Evolutionary conservation across 2,888 invertebrate species (phyloP), one percentile per base, ranked within the genome.

Genomic region (Aporophyla nigra): DNA sequence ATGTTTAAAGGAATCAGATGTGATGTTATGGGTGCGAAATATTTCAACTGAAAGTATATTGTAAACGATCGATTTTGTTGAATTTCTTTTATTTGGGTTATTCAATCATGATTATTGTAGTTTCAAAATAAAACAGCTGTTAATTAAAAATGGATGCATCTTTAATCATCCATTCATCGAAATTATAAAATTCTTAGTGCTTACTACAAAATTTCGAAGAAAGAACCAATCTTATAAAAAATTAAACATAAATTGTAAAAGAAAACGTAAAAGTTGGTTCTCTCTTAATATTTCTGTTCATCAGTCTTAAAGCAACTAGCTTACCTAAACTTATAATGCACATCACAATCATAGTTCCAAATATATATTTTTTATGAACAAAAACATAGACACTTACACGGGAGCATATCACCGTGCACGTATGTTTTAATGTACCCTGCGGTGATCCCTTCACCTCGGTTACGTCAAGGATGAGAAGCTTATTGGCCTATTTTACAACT

Each of bases 301-400:
- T 54, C 54, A 19, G 3, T 5, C 21, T 27, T 73, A 40, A 49
- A 73, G 40, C 24, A 21, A 49, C 14, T 16, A 58, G 0, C 5
- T 51, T 21, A 12, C 24, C 12, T 10, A 56, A 19, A 72, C 10
- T 49, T 49, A 21, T 49, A 73, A 73, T 58, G 73, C 75, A 74
- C 59, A 46, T 33, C 43, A 27, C n/a, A 74, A 74, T 74, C 61
- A 62, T 53, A 74, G 74, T 62, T 74, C 19, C 16, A 5, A 27
- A 49, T 53, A 53, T n/a, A 67, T 56, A 2, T 33, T 53, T n/a
- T 33, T 6, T 56, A 10, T 2, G 6, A 33, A 56, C 54, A 33
- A 54, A 16, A 56, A 33, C 33, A 56, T 19, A 56, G 2, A 7
- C 7, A 56, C 56, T 7, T 6, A 10, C 7, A 24, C 14, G 51